Evolutionary conservation across 2,113 vertebrate species (phyloP).

Genomic region (Alexandromys fortis): DNA sequence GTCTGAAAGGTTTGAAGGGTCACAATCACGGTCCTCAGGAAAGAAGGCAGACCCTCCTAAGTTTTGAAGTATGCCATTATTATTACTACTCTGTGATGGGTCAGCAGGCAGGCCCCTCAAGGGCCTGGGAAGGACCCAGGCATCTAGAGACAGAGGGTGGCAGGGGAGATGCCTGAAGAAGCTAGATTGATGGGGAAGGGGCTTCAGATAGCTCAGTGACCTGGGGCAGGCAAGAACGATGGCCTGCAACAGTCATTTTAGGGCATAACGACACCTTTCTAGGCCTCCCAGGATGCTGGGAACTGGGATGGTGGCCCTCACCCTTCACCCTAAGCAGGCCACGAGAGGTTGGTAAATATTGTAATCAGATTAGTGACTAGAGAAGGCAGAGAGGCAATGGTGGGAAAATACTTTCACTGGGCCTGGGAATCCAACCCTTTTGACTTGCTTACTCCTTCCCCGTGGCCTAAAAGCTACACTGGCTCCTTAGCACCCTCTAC

Average conservation of each 20-base stretch:
- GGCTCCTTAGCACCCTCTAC: constrained; percentile 8
- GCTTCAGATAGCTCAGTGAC: background rate
- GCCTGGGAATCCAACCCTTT: constrained; percentile 69
- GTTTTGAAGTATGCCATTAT: background rate
- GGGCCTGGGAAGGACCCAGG: background rate
- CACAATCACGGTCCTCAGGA: background rate
- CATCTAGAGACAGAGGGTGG: background rate
- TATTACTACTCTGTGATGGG: background rate
- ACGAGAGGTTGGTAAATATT: constrained; percentile 80
- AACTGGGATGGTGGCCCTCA: constrained; percentile 54
- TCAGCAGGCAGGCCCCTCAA: background rate
- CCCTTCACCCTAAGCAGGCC: constrained; percentile 27
- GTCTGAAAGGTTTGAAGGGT: background rate
- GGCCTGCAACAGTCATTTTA: background rate
- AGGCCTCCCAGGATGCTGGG: constrained; percentile 68
- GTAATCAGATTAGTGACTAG: constrained; percentile 81
- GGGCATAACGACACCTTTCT: constrained; percentile 50
- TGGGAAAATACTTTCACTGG: constrained; percentile 76
- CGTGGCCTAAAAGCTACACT: constrained; percentile 30
- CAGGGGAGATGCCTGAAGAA: background rate
- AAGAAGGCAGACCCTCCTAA: background rate
- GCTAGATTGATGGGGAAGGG: background rate
- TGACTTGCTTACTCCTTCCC: constrained; percentile 13
- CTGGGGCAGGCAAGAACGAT: background rate
- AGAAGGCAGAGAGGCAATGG: constrained; percentile 62